phyloP scores from a whole-genome alignment of 1,140 invertebrate genomes.

The Rhopalosiphum padi region DNA sequence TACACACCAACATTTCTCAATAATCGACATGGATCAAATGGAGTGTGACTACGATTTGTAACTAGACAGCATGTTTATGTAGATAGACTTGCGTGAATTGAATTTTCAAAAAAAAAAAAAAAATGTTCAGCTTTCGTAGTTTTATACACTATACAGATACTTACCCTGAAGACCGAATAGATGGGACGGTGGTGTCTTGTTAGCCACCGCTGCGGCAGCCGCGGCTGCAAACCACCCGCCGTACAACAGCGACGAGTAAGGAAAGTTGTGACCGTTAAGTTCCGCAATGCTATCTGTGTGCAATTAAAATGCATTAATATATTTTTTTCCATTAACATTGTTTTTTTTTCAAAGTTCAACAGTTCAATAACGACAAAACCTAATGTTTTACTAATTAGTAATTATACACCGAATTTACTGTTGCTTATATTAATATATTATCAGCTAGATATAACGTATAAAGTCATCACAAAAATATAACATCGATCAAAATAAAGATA shows the following conservation, averaged over 20 bases:
- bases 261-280: constrained; percentile 35
- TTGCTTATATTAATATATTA: background rate
- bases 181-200: constrained; percentile 57
- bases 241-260: constrained; percentile 58
- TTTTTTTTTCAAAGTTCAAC: background rate
- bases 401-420: background rate
- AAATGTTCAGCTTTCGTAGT: background rate
- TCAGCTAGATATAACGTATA: background rate
- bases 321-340: background rate
- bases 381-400: background rate
- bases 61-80: background rate
- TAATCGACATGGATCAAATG: background rate
- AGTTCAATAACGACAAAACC: background rate
- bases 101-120: background rate
- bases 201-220: constrained; percentile 58
- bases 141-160: background rate
- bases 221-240: constrained; percentile 60
- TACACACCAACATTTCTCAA: background rate
- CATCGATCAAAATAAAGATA: too few species aligned
- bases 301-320: background rate
- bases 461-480: background rate
- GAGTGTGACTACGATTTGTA: background rate
- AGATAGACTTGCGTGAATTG: background rate
- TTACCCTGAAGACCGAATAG: constrained; percentile 60
- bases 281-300: constrained; percentile 5